Evolutionary conservation across 2,113 vertebrate species (phyloP), one percentile per base, ranked within the genome.

Genomic region (Amphiprion percula): DNA sequence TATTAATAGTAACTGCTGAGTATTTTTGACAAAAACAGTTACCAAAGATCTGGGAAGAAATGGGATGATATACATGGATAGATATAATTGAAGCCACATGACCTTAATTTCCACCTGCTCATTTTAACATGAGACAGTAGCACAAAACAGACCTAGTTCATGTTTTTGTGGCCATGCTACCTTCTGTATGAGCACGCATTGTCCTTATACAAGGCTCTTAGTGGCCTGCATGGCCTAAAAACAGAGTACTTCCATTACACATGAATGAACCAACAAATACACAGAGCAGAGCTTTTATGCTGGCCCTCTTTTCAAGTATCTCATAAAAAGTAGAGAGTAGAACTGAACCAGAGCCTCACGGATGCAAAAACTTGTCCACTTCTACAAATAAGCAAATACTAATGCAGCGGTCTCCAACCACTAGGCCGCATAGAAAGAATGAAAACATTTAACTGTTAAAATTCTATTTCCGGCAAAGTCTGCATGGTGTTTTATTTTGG

Each of bases 181-280:
- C 28, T 50, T 61, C 37, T 73, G 19, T 73, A 23, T 6, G 2
- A 60, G 60, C 12, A 68, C 15, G 62, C 23, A 26, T n/a, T 49
- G 30, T 67, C 19, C 33, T 74, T 37, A 58, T 52, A 33, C 46
- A 77, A 56, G 30, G 11, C 62, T 64, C 24, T 66, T 60, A 39
- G 30, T 37, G 47, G 5, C 70, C 4, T 49, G 50, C 58, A 63
- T 55, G 37, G 49, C 59, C 59, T 44, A 16, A 64, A 19, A 63
- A 72, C 16, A 65, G 15, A 47, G 30, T 30, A 11, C 37, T 67
- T 62, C 28, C 70, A 7, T 68, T 55, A 68, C 47, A 68, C 33
- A 83, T 47, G 61, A 67, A 67, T 70, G 30, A 80, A 68, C 37
- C 23, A 77, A 58, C 23, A 58, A 59, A 65, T 56, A 44, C 61